phyloP scores from a whole-genome alignment of 2,113 vertebrate genomes.

The Cottus gobio region DNA sequence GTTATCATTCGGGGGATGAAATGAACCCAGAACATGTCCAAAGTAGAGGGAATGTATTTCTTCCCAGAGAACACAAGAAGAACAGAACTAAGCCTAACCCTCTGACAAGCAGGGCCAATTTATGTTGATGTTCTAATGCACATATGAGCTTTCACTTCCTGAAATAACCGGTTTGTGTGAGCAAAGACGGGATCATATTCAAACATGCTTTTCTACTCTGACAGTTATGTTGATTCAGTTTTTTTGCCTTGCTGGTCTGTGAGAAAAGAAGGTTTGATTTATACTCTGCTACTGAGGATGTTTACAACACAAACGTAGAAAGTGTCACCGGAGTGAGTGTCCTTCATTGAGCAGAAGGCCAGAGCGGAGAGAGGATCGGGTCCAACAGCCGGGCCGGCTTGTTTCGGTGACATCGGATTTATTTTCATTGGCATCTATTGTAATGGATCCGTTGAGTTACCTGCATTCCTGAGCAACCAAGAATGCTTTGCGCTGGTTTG shows the following conservation, averaged over 20 bases:
- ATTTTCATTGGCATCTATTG: constrained; percentile 23
- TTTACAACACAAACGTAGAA: constrained; percentile 22
- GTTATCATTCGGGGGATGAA: constrained; percentile 72
- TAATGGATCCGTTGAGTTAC: constrained; percentile 3
- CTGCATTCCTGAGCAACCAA: not conserved
- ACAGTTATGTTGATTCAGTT: constrained; percentile 55
- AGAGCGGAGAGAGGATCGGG: not conserved
- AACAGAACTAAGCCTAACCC: constrained; percentile 12
- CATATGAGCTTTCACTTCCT: constrained; percentile 30
- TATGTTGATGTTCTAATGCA: constrained; percentile 35
- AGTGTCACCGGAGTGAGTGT: not conserved
- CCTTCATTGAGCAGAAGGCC: constrained; percentile 24
- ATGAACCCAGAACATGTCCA: constrained; percentile 48
- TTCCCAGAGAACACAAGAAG: constrained; percentile 18
- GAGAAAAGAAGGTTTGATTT: constrained; percentile 11
- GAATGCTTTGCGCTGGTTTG: too few relatives aligned
- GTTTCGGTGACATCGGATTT: constrained; percentile 17
- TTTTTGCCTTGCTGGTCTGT: constrained; percentile 69
- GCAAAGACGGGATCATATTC: constrained; percentile 40
- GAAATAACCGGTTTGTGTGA: constrained; percentile 44
- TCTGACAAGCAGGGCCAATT: constrained; percentile 24
- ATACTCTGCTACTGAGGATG: constrained; percentile 9
- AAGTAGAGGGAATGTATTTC: constrained; percentile 46
- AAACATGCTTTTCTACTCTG: constrained; percentile 54
- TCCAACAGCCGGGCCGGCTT: not conserved